Percentiles rank a stretch among this genome's conserved stretches.
Evolutionary conservation across 2,797 vertebrate genomes (phyloP).

Genomic region (Etheostoma nigrum): DNA sequence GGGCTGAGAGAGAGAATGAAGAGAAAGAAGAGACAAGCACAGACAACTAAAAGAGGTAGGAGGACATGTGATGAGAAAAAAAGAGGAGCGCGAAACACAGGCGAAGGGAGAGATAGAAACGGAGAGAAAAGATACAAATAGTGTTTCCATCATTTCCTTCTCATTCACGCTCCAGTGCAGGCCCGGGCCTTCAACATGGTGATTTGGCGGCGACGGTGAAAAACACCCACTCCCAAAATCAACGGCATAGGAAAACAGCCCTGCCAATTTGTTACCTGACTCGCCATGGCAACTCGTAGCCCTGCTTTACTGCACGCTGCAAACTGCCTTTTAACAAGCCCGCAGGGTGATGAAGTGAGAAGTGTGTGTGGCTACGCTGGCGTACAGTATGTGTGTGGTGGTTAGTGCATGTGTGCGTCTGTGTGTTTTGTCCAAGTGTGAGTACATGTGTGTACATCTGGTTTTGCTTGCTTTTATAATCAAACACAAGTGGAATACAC

Average conservation of each 20-base stretch:
- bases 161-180: conserved; percentile 55
- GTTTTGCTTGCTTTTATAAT: conserved; percentile 36
- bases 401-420: conserved; percentile 21
- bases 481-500: conserved; percentile 35
- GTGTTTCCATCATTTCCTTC: conserved; percentile 56
- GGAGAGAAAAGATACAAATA: conserved; percentile 34
- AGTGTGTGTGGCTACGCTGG: conserved; percentile 52
- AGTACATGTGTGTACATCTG: conserved; percentile 27
- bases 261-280: conserved; percentile 78
- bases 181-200: conserved; percentile 39
- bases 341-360: conserved; percentile 76
- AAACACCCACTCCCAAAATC: conserved; percentile 64
- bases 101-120: not conserved
- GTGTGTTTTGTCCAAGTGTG: conserved; percentile 20
- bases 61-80: conserved; percentile 25
- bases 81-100: not conserved
- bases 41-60: conserved; percentile 14
- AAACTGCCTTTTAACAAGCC: conserved; percentile 77
- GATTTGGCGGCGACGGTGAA: conserved; percentile 42
- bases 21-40: conserved; percentile 19
- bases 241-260: conserved; percentile 58
- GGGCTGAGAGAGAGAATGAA: conserved; percentile 31
- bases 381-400: conserved; percentile 25
- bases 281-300: conserved; percentile 51
- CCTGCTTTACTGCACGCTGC: conserved; percentile 64